Percentiles rank a stretch among this genome's conserved stretches.
These are phyloP conservation scores for Clunio marinus DNA, from an alignment of 2,888 invertebrate genomes.

Conservation along the genomic window DNA sequence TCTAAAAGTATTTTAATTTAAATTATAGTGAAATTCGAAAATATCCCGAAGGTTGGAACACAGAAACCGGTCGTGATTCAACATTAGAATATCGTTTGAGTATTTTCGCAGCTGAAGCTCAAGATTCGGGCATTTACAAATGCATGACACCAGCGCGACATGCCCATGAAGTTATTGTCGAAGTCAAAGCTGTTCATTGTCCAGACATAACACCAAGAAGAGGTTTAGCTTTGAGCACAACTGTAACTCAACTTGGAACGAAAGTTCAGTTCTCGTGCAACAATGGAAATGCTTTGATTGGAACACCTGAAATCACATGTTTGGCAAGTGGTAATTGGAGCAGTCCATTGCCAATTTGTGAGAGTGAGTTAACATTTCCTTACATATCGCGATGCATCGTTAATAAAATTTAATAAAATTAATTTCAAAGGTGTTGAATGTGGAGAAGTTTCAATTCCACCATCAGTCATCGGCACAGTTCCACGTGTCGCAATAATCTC, in stretches of 20 bases:
- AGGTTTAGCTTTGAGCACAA: slow-evolving; percentile 67
- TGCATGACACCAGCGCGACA: slow-evolving; percentile 79
- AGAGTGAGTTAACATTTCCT: slow-evolving; percentile 58
- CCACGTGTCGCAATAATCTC: slow-evolving; percentile 70
- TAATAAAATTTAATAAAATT: not conserved
- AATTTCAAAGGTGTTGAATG: slow-evolving; percentile 68
- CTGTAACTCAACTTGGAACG: slow-evolving; percentile 70
- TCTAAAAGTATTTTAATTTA: too few relatives aligned
- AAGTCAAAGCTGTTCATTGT: slow-evolving; percentile 40
- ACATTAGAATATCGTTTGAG: slow-evolving; percentile 76
- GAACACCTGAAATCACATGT: slow-evolving; percentile 67
- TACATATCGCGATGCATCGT: not conserved
- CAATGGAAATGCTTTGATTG: slow-evolving; percentile 76
- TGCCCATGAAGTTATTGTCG: slow-evolving; percentile 15
- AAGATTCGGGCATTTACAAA: slow-evolving; percentile 78
- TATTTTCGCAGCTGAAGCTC: slow-evolving; percentile 72
- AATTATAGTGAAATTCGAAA: slow-evolving; percentile 51
- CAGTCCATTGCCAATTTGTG: slow-evolving; percentile 73
- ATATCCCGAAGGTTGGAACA: slow-evolving; percentile 77
- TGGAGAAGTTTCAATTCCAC: slow-evolving; percentile 62
- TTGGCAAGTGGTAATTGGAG: slow-evolving; percentile 86
- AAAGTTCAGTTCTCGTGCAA: slow-evolving; percentile 70
- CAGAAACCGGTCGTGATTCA: slow-evolving; percentile 72
- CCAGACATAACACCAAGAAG: slow-evolving; percentile 69
- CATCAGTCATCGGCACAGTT: slow-evolving; percentile 57